Evolutionary conservation across 2,888 invertebrate genomes (phyloP).

Genomic region (Drosophila subquinaria): DNA sequence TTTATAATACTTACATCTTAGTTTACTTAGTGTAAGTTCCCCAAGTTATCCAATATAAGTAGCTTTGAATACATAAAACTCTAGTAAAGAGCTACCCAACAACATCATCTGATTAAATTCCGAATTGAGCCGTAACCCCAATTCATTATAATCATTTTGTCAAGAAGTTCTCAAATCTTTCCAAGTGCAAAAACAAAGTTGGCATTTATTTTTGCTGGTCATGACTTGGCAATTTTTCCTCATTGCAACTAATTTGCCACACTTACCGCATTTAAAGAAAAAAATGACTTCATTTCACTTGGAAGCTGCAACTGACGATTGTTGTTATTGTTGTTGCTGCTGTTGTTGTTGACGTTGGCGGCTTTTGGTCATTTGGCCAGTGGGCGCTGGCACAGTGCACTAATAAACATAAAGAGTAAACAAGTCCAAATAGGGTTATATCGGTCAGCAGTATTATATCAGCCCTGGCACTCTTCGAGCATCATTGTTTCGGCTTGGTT

Average conservation of each 20-base stretch:
- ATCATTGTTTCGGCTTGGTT: slow-evolving; percentile 58
- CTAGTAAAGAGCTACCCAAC: background rate
- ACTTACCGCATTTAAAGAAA: slow-evolving; percentile 51
- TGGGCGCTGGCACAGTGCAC: slow-evolving; percentile 70
- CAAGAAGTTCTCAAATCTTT: slow-evolving; percentile 15
- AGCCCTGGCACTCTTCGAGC: slow-evolving; percentile 43
- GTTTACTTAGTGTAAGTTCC: background rate
- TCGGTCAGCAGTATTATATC: slow-evolving; percentile 75
- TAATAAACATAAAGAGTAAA: slow-evolving; percentile 80
- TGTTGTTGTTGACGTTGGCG: slow-evolving; percentile 43
- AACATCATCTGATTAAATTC: background rate
- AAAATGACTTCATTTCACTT: slow-evolving; percentile 74
- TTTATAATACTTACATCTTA: background rate
- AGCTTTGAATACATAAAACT: background rate
- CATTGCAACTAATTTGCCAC: slow-evolving; percentile 67
- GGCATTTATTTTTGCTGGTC: slow-evolving; percentile 16
- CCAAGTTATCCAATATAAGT: background rate
- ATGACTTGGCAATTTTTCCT: slow-evolving; percentile 44
- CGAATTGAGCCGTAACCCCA: background rate
- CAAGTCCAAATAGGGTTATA: slow-evolving; percentile 76
- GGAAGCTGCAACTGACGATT: slow-evolving; percentile 37
- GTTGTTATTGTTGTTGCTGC: slow-evolving; percentile 22
- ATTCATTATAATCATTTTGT: slow-evolving; percentile 24
- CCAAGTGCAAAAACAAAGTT: slow-evolving; percentile 21
- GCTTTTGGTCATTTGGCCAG: slow-evolving; percentile 62